Evolutionary conservation across 2,797 vertebrate species (phyloP), one percentile per base, ranked within the genome.

Genomic region (Danio aesculapii): DNA sequence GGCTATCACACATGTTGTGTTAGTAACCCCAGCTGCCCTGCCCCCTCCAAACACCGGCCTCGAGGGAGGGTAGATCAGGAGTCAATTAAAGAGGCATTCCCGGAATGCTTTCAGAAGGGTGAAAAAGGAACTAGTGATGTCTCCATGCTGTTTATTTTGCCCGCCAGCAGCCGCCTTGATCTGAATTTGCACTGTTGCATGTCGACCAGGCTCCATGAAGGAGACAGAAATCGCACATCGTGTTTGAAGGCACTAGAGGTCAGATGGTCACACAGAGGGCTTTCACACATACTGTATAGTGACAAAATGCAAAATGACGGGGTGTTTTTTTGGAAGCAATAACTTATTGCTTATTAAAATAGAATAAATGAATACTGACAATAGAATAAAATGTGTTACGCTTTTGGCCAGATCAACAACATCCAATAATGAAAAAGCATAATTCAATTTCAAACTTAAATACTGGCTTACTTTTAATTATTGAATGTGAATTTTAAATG

Each of bases 71-170:
- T 85, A 90, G 90, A 91, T 92, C 91, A 91, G 90, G 90, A 92
- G 92, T 92, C 92, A 92, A 94, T 95, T 94, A 94, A 92, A 88
- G 80, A 82, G 88, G 90, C 88, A 93, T 93, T 90, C 89, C 87
- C 84, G 89, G 92, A 94, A 94, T 93, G 93, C 92, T 92, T 93
- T 94, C 90, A 90, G 88, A 87, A 88, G 88, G 82, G 76, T 75
- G 77, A 87, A 84, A 81, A 52, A 63, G 46, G 90, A 91, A 91
- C 87, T 89, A 89, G 91, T 92, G 90, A 91, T 87, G 90, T 88
- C 87, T 84, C 84, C 86, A 84, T 41, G 87, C 86, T 86, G 89
- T 88, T 86, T 87, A 89, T 85, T 80, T 87, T 88, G 87, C 85
- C 85, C 82, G 84, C 90, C 88, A 87, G 85, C 82, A 86, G 88